Base-by-base conservation (phyloP, 1,140 invertebrate genomes). In the Heliconius eleuchia region DNA sequence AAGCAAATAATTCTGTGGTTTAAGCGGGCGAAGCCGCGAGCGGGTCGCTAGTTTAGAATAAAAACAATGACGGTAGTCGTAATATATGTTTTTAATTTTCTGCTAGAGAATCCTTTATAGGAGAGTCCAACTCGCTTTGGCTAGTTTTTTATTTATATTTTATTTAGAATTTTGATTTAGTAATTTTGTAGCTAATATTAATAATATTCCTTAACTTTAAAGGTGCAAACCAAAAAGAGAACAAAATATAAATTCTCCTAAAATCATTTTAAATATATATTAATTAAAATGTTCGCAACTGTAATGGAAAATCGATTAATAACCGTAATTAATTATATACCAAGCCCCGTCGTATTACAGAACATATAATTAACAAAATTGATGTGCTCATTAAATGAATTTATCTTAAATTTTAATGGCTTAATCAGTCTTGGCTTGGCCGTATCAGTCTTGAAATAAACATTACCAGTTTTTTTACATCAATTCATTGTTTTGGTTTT, bases 331-430 rank as follows among this genome's bases (percentile, higher is more conserved):
- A 30, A 66, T 66, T 66, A 52, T 55, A 13, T 16, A 30, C 27
- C n/a, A 7, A 23, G 42, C 23, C 73, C 50, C 73, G 23, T 57
- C 52, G 27, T 34, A 4, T 39, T 27, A 1, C 72, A 46, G 27
- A 57, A 50, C 23, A 39, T 57, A 60, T 27, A 74, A 57, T 74
- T 74, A 74, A 74, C 52, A 19, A 11, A 74, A 74, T 74, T 74
- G 30, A 55, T 74, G 27, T 37, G 1, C 73, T 74, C 73, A 57
- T 74, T 57, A n/a, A 57, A 30, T 27, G n/a, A 19, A 18, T 57
- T 57, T n/a, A 34, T 57, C 50, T 74, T 60, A 57, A 74, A 74
- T 74, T 42, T 74, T 74, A 74, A 30, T 66, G 13, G 8, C 3
- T 13, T 30, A 23, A 23, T 23, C 23, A 23, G 23, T 23, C 23